Conservation (phyloP, 2,797 vertebrate genomes). For the Pogonophryne albipinna region DNA sequence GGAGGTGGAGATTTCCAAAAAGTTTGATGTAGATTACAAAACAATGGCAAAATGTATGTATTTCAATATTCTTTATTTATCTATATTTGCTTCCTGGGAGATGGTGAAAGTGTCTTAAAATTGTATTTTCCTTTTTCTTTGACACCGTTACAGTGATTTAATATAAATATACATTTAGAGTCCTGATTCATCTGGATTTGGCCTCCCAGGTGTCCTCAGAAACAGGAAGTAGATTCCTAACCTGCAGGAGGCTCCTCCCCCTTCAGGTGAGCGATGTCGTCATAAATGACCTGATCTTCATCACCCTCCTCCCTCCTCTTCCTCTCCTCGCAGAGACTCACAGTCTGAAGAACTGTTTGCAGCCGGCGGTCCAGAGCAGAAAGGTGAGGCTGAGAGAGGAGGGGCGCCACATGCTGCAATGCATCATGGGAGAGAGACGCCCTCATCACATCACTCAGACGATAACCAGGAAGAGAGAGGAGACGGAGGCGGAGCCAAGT, state of each 20-base stretch:
- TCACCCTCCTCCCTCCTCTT: constrained; percentile 5
- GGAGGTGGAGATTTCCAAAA: no score
- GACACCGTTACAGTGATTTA: neutral
- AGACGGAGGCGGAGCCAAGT: constrained; percentile 91
- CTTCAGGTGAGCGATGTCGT: constrained; percentile 63
- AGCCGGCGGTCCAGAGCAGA: constrained; percentile 91
- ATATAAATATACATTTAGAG: neutral
- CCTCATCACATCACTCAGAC: constrained; percentile 91
- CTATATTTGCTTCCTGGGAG: no score
- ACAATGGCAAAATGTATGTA: no score
- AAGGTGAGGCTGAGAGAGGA: constrained; percentile 90
- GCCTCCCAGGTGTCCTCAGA: no score
- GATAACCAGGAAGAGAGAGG: constrained; percentile 88
- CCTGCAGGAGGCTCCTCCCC: constrained; percentile 11
- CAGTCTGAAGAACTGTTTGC: constrained; percentile 84
- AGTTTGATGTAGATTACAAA: no score
- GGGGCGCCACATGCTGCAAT: constrained; percentile 82
- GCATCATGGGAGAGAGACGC: constrained; percentile 90
- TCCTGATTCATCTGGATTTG: no score
- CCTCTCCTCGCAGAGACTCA: constrained; percentile 82
- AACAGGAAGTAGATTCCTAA: neutral
- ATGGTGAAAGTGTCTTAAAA: no score
- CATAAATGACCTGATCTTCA: constrained; percentile 67
- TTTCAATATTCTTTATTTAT: no score
- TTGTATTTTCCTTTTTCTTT: neutral